Evolutionary conservation across 2,888 invertebrate genomes (phyloP).

Genomic region (Philaethria dido): DNA sequence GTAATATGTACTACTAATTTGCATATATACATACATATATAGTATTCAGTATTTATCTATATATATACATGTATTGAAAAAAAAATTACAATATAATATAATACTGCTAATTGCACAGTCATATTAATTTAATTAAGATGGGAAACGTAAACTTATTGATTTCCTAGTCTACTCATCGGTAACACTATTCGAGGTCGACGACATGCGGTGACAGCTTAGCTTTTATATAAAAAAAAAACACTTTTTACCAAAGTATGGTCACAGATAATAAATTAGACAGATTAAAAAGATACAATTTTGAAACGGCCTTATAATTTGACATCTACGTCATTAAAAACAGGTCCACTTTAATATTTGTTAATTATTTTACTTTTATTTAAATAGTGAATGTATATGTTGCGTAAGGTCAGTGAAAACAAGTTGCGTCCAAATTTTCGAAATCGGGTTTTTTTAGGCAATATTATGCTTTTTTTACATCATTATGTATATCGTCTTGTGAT

Average conservation of each 20-base stretch:
- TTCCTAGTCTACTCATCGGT: constrained; percentile 31
- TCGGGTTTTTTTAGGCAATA: neutral
- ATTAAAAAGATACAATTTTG: neutral
- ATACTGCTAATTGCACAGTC: constrained; percentile 8
- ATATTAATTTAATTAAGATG: constrained; percentile 26
- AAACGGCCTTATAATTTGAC: neutral
- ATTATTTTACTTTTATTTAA: neutral
- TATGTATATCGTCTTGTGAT: neutral
- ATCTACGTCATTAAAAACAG: neutral
- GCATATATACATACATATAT: neutral
- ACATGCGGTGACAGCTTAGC: constrained; percentile 32
- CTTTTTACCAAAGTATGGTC: constrained; percentile 2
- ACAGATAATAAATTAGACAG: neutral
- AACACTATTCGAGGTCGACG: constrained; percentile 35
- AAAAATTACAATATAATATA: neutral
- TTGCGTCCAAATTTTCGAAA: constrained; percentile 2
- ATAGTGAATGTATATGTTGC: constrained; percentile 1
- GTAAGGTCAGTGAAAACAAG: neutral
- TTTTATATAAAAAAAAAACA: constrained; percentile 25
- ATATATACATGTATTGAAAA: neutral
- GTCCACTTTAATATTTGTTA: neutral
- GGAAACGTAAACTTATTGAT: constrained; percentile 29
- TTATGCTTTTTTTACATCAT: neutral
- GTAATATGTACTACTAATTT: neutral
- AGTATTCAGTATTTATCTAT: too few relatives aligned